Conservation (phyloP, 2,113 vertebrate genomes). For the Eulacestoma nigropectus region DNA sequence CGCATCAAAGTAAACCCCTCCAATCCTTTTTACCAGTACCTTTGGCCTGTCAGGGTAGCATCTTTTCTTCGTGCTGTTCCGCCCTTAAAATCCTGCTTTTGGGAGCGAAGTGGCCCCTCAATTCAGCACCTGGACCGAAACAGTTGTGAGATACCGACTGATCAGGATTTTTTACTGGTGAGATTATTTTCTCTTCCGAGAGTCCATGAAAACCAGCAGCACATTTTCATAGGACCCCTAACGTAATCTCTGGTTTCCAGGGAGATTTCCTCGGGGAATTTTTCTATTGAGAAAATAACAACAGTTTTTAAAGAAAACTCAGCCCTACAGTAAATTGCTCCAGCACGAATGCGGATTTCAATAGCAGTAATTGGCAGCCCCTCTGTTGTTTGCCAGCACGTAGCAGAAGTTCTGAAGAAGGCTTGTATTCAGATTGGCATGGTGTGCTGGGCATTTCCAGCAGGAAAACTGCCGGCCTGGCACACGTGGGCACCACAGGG, state of each 20-base stretch:
- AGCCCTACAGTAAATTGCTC: not conserved
- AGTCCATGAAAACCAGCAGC: not conserved
- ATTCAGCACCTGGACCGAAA: not conserved
- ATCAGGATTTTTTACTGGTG: not conserved
- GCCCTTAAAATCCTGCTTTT: not conserved
- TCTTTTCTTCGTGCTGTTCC: not conserved
- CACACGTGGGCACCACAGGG: accelerated
- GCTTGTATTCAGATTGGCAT: not conserved
- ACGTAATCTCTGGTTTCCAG: not conserved
- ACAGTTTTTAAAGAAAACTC: not conserved
- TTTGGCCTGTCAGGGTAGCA: not conserved
- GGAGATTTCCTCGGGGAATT: not conserved
- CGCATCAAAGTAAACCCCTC: not conserved
- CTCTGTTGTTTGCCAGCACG: not conserved
- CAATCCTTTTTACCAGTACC: not conserved
- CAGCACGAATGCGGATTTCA: not conserved
- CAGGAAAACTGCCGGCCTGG: not conserved
- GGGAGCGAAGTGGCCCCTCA: accelerated
- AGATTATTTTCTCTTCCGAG: not conserved
- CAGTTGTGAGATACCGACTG: not conserved
- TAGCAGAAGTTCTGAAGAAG: not conserved
- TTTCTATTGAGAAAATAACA: not conserved
- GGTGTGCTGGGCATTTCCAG: not conserved
- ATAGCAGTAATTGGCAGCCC: not conserved
- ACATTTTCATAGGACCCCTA: not conserved